phyloP scores from a whole-genome alignment of 2,888 invertebrate genomes.

The Corythucha ciliata region DNA sequence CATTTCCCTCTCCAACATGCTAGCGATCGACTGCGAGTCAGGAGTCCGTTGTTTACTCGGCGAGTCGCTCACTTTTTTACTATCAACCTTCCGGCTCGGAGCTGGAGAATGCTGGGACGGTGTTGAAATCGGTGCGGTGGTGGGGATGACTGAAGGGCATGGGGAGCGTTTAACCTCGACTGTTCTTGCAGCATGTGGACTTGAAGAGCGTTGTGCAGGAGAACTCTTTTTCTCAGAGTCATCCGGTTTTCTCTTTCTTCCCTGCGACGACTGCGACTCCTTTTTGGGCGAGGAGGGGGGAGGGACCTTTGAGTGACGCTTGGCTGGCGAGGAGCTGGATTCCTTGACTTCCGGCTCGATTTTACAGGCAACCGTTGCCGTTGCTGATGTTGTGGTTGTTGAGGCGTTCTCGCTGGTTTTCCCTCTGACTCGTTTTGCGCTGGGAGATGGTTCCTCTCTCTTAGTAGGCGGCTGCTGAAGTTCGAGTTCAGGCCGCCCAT shows the following conservation, averaged over 20 bases:
- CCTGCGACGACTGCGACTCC: conserved; percentile 33
- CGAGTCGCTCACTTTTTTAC: conserved; percentile 44
- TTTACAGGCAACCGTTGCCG: not conserved
- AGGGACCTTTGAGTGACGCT: too few species aligned
- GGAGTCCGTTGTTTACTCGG: conserved; percentile 28
- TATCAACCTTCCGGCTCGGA: conserved; percentile 45
- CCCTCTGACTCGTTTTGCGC: conserved; percentile 19
- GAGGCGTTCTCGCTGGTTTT: conserved; percentile 37
- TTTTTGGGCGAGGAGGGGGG: conserved; percentile 20
- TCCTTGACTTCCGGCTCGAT: conserved; percentile 21
- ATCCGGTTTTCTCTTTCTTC: conserved; percentile 44
- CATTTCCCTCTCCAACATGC: conserved; percentile 43
- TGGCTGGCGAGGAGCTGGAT: too few species aligned
- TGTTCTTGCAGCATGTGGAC: conserved; percentile 19
- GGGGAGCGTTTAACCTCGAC: conserved; percentile 1
- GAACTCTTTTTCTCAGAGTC: conserved; percentile 33
- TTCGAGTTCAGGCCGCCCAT: conserved; percentile 63
- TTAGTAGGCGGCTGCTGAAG: conserved; percentile 62
- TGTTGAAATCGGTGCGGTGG: conserved; percentile 19
- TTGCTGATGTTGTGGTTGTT: conserved; percentile 22
- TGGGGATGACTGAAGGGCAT: conserved; percentile 9
- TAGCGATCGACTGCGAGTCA: conserved; percentile 27
- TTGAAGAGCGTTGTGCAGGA: conserved; percentile 23
- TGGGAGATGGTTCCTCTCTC: conserved; percentile 59
- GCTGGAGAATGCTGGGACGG: conserved; percentile 34